Base-by-base conservation (phyloP, 2,888 invertebrate species). In the Tipula lateralis region DNA sequence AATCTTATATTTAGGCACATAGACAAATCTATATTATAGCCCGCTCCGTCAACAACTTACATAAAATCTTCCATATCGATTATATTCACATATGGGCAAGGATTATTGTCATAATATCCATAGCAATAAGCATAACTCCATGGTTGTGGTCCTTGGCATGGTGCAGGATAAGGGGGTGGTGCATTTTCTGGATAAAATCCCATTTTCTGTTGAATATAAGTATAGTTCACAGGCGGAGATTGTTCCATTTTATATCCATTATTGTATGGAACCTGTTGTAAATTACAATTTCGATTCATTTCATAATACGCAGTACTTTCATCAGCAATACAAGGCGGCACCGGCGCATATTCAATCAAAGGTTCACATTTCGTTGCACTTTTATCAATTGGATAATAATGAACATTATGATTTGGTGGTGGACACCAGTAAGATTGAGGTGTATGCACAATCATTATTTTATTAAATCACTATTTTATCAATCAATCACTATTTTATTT, bases 51-150 rank as follows among this genome's bases (percentile, higher is more conserved):
- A 83, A 84, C 32, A 86, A 93, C 94, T 94, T 90, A 94, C 94
- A 94, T 94, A 89, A 94, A 94, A 90, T 94, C 94, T 89, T 94
- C 94, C 87, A 94, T 92, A 89, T 94, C 94, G 84, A 93, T 92
- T 86, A 93, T 91, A 86, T 92, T 91, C 0, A 93, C 92, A 87
- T 93, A 94, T 87, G 93, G 94, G 86, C 94, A 94, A 0, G 94
- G 91, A 87, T 93, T 93, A 30, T 89, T 87, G 83, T 89, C 89
- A 85, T 92, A 92, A 86, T 93, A 93, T 87, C 94, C 93, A 87
- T 92, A 94, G 88, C 94, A 94, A 88, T 91, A 92, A 83, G 91
- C 91, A 88, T 94, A 94, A 87, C 93, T 92, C 93, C 93, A 94
- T 84, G 92, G 91, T 66, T 89, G 88, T 88, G 88, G 88, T 13